Evolutionary conservation across 1,140 invertebrate genomes (phyloP), one percentile per base, ranked within the genome.

Genomic region (Rhynchophorus ferrugineus): DNA sequence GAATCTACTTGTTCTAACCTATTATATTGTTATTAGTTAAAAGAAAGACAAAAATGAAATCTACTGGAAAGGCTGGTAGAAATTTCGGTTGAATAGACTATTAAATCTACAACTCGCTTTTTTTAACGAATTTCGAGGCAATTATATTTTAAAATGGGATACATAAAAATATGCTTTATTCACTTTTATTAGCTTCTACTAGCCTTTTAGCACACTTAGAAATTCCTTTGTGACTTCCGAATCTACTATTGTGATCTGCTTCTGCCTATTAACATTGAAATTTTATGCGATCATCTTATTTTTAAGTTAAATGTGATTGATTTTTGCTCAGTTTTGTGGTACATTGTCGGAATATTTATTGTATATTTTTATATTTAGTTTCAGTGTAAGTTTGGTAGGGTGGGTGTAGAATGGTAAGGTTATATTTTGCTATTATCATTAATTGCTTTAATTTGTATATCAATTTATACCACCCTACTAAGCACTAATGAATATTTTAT

Each of bases 351-450:
- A 42, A 9, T 34, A 34, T n/a, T 43, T 43, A 16, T 43, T 50
- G 11, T 43, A 9, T 44, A 19, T 7, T 49, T 19, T 22, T 41
- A 16, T 3, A 41, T 29, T 47, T 24, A 21, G 24, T 53, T 53
- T 16, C 50, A 45, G 37, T 53, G 60, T 58, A 42, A 55, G 59
- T 68, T 68, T 68, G 63, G 64, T 68, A 68, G 66, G 66, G 64
- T 68, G 66, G 66, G 66, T 68, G 65, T 57, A 50, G 52, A 44
- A 49, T 58, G 57, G 54, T 56, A 51, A 57, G 49, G 49, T 51
- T 38, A 22, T 49, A 54, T 49, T 13, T 17, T 43, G 24, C 24
- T 49, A 46, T 39, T 19, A 20, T 5, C 21, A 37, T 29, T 29
- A 49, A 41, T 49, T 44, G 36, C 20, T 22, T 53, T 47, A 33